These are phyloP conservation scores for Tenthredo scrophulariae DNA, from an alignment of 2,888 invertebrate genomes.

Conservation along the genomic window DNA sequence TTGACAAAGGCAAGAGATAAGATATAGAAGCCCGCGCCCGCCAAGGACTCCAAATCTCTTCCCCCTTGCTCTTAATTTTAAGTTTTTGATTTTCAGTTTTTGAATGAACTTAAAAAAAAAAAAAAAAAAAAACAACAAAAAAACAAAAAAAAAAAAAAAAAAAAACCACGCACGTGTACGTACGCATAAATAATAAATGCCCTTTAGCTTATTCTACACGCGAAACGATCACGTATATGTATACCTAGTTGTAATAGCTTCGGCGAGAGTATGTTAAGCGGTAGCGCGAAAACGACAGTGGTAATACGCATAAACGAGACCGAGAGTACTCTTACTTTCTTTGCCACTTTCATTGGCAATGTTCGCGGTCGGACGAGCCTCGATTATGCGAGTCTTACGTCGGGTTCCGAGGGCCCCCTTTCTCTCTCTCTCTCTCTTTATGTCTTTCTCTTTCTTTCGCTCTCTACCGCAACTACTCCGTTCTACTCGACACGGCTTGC, in stretches of 20 bases:
- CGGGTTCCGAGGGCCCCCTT: constrained; percentile 66
- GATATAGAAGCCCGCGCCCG: constrained; percentile 15
- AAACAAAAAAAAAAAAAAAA: too few species aligned
- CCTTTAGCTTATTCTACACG: too few species aligned
- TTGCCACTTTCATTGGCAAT: constrained; percentile 75
- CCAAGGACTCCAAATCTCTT: constrained; percentile 7
- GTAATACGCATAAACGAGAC: constrained; percentile 13
- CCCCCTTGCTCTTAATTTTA: not conserved
- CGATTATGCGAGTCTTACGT: constrained; percentile 69
- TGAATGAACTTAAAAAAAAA: not conserved
- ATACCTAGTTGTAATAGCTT: not conserved
- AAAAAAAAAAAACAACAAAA: too few species aligned
- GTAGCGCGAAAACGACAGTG: not conserved
- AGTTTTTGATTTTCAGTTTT: not conserved
- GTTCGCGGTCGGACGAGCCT: constrained; percentile 57
- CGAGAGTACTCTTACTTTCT: constrained; percentile 55
- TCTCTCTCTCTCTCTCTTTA: constrained; percentile 42
- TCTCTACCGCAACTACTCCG: not conserved
- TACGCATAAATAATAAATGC: not conserved
- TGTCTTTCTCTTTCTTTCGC: constrained; percentile 48
- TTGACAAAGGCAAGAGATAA: constrained; percentile 37
- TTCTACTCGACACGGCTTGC: not conserved
- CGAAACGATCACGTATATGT: not conserved
- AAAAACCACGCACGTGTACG: not conserved
- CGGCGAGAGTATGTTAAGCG: not conserved